Conservation (phyloP, 2,113 vertebrate genomes). For the Lonchura striata region DNA sequence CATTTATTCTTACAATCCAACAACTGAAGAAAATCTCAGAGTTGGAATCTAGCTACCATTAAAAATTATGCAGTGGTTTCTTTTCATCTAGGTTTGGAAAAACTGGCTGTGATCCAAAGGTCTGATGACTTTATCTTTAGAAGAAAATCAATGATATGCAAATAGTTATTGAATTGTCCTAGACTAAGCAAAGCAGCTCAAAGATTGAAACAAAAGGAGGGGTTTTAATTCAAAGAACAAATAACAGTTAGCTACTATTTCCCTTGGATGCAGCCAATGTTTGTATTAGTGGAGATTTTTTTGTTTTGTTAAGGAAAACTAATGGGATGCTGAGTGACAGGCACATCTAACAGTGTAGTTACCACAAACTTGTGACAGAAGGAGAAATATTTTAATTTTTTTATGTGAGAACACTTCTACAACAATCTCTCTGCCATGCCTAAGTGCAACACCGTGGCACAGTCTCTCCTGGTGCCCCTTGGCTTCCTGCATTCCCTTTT, state of each 20-base stretch:
- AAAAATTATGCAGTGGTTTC: background rate
- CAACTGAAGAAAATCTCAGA: slow-evolving; percentile 28
- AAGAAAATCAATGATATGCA: slow-evolving; percentile 7
- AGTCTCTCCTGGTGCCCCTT: background rate
- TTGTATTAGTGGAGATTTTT: background rate
- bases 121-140: background rate
- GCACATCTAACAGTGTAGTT: background rate
- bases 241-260: background rate
- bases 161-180: slow-evolving; percentile 25
- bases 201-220: background rate
- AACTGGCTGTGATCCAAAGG: background rate
- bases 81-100: background rate
- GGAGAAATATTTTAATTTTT: background rate
- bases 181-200: background rate
- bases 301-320: background rate
- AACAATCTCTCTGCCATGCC: background rate
- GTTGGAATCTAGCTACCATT: background rate
- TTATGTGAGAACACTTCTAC: background rate
- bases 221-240: background rate
- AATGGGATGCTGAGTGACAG: background rate
- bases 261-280: background rate
- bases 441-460: background rate
- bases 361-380: background rate
- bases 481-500: background rate
- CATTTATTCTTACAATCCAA: slow-evolving; percentile 61